These are phyloP conservation scores for Maccullochella peelii DNA, from an alignment of 2,113 vertebrate species.

Conservation along the genomic window DNA sequence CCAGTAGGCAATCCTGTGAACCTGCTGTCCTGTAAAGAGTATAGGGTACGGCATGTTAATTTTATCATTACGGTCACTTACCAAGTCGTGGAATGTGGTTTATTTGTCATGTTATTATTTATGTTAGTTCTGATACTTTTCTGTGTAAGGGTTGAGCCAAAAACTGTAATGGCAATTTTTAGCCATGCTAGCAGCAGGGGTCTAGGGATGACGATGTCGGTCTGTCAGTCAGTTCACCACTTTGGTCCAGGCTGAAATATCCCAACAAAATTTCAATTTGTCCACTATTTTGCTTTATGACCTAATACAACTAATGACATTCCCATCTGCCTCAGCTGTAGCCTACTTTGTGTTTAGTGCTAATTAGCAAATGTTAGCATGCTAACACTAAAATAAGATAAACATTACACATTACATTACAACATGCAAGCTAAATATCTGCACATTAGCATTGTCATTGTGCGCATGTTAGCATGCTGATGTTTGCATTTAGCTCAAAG, in stretches of 20 bases:
- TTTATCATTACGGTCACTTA: neutral
- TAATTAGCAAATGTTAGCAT: too few relatives aligned
- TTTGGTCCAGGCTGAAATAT: neutral
- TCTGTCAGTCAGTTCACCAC: neutral
- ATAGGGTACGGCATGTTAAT: neutral
- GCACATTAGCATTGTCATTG: too few relatives aligned
- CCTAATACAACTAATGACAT: neutral
- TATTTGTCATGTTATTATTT: neutral
- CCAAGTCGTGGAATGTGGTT: neutral
- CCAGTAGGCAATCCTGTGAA: neutral
- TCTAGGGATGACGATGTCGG: neutral
- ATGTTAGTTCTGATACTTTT: neutral
- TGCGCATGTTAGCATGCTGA: too few relatives aligned
- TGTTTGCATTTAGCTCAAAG: too few relatives aligned
- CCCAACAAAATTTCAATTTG: too few relatives aligned
- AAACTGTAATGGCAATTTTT: too few relatives aligned
- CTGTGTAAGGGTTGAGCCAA: too few relatives aligned
- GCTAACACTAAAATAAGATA: too few relatives aligned
- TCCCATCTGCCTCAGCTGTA: neutral
- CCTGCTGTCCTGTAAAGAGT: neutral
- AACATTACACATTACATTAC: too few relatives aligned
- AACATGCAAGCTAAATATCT: too few relatives aligned
- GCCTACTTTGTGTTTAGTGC: too few relatives aligned
- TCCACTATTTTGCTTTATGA: neutral
- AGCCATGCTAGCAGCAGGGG: too few relatives aligned